A percentile compares a stretch with the other conserved stretches of the same genome.
phyloP scores from a whole-genome alignment of 1,140 invertebrate species.

The Melanaphis sacchari region DNA sequence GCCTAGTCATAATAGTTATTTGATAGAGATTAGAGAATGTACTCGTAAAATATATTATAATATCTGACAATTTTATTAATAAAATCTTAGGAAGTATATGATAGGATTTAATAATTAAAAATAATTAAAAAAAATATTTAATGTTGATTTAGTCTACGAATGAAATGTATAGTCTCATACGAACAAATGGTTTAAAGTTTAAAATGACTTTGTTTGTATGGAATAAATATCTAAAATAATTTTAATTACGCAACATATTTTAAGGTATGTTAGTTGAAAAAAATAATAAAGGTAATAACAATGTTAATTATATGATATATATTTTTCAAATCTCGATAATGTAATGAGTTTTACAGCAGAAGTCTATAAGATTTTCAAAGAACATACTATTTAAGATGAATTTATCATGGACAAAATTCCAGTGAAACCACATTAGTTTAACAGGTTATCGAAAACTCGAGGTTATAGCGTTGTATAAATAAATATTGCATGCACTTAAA shows the following conservation, averaged over 20 bases:
- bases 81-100: too few relatives aligned
- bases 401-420: not conserved
- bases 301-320: not conserved
- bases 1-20: not conserved
- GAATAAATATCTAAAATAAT: not conserved
- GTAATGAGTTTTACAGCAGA: not conserved
- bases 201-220: not conserved
- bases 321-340: not conserved
- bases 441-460: not conserved
- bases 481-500: not conserved
- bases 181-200: not conserved
- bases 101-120: not conserved
- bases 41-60: not conserved
- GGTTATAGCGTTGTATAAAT: not conserved
- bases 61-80: not conserved
- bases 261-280: not conserved
- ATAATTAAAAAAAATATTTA: not conserved
- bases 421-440: not conserved
- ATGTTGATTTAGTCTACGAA: not conserved
- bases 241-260: not conserved
- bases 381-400: not conserved
- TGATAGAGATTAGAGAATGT: not conserved
- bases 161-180: not conserved
- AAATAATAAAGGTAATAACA: not conserved
- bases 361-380: not conserved